Evolutionary conservation across 2,888 invertebrate species (phyloP).

Genomic region (Micropterix aruncella): DNA sequence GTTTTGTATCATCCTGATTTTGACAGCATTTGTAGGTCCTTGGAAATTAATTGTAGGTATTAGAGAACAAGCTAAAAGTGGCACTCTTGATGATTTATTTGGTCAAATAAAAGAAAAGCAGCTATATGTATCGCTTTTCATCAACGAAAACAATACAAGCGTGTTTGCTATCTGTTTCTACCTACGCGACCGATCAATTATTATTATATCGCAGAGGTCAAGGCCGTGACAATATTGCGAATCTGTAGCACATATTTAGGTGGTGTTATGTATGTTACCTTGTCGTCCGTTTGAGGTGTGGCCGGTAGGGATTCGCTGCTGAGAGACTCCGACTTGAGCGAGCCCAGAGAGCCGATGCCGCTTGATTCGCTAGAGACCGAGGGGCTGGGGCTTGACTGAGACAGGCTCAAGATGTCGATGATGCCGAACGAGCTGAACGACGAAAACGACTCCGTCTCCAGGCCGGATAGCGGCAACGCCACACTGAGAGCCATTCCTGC

Average conservation of each 20-base stretch:
- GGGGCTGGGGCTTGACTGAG: slow-evolving; percentile 38
- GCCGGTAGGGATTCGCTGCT: slow-evolving; percentile 31
- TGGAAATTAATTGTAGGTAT: no score
- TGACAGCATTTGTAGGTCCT: no score
- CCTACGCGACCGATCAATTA: neutral
- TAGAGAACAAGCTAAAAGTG: no score
- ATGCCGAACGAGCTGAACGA: slow-evolving; percentile 33
- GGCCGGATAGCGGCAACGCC: slow-evolving; percentile 41
- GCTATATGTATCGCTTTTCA: no score
- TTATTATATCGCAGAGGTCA: neutral
- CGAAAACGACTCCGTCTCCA: slow-evolving; percentile 39
- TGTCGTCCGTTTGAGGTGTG: slow-evolving; percentile 39
- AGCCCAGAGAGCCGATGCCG: slow-evolving; percentile 43
- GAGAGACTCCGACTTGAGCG: slow-evolving; percentile 36
- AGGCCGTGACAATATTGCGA: neutral
- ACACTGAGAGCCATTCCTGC: slow-evolving; percentile 47
- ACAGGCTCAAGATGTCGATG: slow-evolving; percentile 37
- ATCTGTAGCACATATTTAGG: neutral
- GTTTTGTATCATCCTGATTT: no score
- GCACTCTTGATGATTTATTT: no score
- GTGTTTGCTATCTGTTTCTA: neutral
- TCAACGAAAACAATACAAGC: neutral
- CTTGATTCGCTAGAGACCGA: slow-evolving; percentile 47
- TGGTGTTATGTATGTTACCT: slow-evolving; percentile 18
- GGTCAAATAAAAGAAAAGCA: no score